Evolutionary conservation across 2,888 invertebrate species (phyloP).

Genomic region (Elysia crispata): DNA sequence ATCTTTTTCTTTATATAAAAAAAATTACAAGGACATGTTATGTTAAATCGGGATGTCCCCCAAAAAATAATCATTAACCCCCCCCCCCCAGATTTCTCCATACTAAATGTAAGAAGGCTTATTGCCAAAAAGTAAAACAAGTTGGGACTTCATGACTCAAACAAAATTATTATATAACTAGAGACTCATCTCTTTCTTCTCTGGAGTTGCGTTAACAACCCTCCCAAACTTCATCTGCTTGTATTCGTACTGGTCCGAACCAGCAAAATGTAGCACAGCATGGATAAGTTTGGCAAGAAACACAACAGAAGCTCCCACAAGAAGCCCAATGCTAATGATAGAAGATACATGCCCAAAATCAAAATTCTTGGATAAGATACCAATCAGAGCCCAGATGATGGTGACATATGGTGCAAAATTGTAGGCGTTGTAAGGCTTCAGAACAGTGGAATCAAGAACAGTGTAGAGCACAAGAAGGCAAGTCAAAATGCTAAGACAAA

Average conservation of each 20-base stretch:
- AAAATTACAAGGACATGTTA: too few species aligned
- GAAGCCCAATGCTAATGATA: conserved; percentile 62
- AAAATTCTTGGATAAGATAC: conserved; percentile 65
- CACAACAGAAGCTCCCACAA: conserved; percentile 42
- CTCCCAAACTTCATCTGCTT: conserved; percentile 25
- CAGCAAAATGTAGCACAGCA: too few species aligned
- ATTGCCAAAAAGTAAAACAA: too few species aligned
- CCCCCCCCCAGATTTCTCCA: too few species aligned
- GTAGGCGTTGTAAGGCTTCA: conserved; percentile 70
- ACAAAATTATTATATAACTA: too few species aligned
- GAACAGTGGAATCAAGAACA: conserved; percentile 65
- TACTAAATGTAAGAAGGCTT: too few species aligned
- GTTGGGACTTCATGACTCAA: too few species aligned
- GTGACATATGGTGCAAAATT: conserved; percentile 71
- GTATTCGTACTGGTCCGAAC: conserved; percentile 13
- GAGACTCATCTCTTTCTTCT: too few species aligned
- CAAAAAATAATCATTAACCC: too few species aligned
- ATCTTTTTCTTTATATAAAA: too few species aligned
- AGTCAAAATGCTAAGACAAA: conserved; percentile 62
- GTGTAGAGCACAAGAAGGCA: conserved; percentile 62
- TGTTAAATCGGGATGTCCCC: too few species aligned
- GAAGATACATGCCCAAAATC: conserved; percentile 59
- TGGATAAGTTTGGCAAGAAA: too few species aligned
- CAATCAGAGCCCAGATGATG: conserved; percentile 68
- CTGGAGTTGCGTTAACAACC: background rate